phyloP scores from a whole-genome alignment of 2,797 vertebrate genomes.

The Hydrocynus forskahlii region DNA sequence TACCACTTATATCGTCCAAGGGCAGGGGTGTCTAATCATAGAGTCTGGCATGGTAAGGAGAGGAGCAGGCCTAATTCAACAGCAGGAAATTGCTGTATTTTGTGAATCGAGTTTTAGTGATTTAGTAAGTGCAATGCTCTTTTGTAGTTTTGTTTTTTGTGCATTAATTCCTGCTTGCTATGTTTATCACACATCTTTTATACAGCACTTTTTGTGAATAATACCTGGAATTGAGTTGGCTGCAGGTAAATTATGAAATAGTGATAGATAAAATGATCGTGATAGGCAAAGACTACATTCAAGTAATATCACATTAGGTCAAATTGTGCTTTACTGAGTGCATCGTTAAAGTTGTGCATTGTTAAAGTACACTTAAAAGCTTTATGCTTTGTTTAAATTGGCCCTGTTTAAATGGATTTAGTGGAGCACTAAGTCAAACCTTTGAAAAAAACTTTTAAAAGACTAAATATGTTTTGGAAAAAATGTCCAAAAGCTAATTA shows the following conservation, averaged over 20 bases:
- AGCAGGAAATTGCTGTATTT: background rate
- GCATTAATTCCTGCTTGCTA: background rate
- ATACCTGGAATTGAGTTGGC: background rate
- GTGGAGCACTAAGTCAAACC: too few species aligned
- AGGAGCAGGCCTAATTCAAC: background rate
- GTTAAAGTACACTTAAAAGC: too few species aligned
- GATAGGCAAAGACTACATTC: background rate
- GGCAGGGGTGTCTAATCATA: constrained; percentile 50
- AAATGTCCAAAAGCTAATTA: too few species aligned
- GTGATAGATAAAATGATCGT: too few species aligned
- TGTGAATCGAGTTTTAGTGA: background rate
- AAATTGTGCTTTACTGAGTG: too few species aligned
- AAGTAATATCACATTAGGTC: too few species aligned
- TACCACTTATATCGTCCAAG: constrained; percentile 44
- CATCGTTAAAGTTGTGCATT: too few species aligned
- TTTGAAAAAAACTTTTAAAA: too few species aligned
- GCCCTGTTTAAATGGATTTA: too few species aligned
- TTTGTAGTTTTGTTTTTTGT: background rate
- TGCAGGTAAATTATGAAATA: background rate
- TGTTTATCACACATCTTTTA: background rate
- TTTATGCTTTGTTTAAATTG: too few species aligned
- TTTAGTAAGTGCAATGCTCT: background rate
- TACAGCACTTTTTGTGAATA: background rate
- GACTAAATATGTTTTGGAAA: too few species aligned
- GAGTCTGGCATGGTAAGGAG: too few species aligned